Conservation (phyloP, 92 coral and sea anemone genomes). For the Paramuricea clavata region DNA sequence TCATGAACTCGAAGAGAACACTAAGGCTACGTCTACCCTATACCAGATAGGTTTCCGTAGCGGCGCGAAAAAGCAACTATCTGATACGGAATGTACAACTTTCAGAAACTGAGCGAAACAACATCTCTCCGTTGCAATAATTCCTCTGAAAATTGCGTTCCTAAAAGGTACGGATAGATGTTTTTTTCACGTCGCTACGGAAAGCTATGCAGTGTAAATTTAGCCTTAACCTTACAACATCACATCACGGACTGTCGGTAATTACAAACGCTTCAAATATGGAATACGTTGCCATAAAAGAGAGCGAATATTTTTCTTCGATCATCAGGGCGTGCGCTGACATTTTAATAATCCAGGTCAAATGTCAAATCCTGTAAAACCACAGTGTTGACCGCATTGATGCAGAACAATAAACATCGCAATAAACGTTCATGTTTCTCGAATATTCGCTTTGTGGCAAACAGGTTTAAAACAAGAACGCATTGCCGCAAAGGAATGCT, state of each 20-base stretch:
- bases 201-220: neutral
- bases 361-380: neutral
- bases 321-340: neutral
- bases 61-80: too few species aligned
- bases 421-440: neutral
- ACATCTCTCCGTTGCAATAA: too few species aligned
- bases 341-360: neutral
- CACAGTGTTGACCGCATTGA: constrained; percentile 7
- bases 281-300: constrained; percentile 8
- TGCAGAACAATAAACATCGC: neutral
- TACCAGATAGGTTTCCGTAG: too few species aligned
- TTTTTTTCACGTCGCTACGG: neutral
- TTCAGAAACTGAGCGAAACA: too few species aligned
- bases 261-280: neutral
- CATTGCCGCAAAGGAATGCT: neutral
- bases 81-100: too few species aligned
- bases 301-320: neutral
- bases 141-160: too few species aligned
- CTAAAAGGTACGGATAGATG: too few species aligned
- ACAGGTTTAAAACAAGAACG: neutral
- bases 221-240: too few species aligned
- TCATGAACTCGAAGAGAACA: too few species aligned
- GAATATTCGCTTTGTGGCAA: neutral
- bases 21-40: too few species aligned
- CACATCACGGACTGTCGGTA: too few species aligned